Evolutionary conservation across 1,140 invertebrate genomes (phyloP), one percentile per base, ranked within the genome.

Genomic region (Goniozus legneri): DNA sequence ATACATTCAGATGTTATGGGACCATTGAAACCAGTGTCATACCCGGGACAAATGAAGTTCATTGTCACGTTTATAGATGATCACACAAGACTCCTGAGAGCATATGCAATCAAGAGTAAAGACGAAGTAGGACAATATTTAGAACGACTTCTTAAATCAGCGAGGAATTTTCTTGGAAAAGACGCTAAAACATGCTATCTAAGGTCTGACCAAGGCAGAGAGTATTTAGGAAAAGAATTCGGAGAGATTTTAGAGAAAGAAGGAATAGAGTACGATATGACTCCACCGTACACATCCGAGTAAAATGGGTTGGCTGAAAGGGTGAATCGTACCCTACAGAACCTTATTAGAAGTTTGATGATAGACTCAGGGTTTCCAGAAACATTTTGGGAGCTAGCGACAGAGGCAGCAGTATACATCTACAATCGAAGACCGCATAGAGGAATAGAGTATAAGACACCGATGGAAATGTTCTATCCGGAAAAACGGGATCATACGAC

Each of bases 261-360:
- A 30, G 41, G 36, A 3, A 39, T 34, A 32, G 48, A 58, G 42
- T 33, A 15, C 2, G 36, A 47, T 18, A n/a, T 49, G n/a, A 27
- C 44, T 1, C 22, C 21, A 41, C 58, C 56, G 4, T 59, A 71
- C 36, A 59, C 62, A 7, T 63, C 69, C 32, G 44, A 67, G 36
- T 59, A 64, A 39, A 75, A 75, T 53, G 69, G 67, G 13, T 48
- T 61, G 3, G 39, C 63, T 8, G 64, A 76, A 48, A 24, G 70
- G 30, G 56, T 61, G 18, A 73, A 73, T 47, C 46, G 67, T 32
- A 72, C 58, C 0, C 46, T 72, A 2, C 50, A 57, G n/a, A 51
- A 62, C 3, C 52, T 52, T 35, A 59, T 63, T 3, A 24, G 63
- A 36, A 34, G 60, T 7, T 51, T 72, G 46, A 41, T 75, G 16